Base-by-base conservation (phyloP, 2,888 invertebrate genomes). In the Dioctria linearis region DNA sequence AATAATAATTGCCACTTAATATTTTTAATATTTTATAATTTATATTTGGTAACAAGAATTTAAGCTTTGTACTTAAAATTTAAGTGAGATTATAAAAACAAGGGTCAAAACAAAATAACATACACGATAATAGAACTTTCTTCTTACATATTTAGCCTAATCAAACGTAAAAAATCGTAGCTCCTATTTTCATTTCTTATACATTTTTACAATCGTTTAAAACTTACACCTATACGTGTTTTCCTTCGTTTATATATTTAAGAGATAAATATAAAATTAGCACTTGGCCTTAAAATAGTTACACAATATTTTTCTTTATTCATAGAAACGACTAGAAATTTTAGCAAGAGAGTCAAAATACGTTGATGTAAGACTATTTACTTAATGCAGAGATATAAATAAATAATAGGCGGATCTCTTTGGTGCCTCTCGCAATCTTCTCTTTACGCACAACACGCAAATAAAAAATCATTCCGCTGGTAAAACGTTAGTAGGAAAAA, bases 11-110 rank as follows among this genome's bases (percentile, higher is more conserved):
- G 25, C 25, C 25, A 25, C 25, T 25, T 25, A 25, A 25, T 71
- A 40, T 37, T 71, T 71, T 71, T 9, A 71, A 54, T 71, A 54
- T 13, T 13, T 25, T 54, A 13, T 59, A 13, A 13, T 13, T 71
- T 71, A 39, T 71, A 71, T 71, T 71, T 71, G 71, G 71, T 71
- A 71, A 71, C 71, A 71, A 71, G 71, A 39, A 71, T 39, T 71
- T n/a, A 71, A 71, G 71, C 71, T 71, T 54, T 54, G 43, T 40
- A 71, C 51, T 39, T 40, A 71, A 54, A 37, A 40, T 71, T 49
- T 54, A 71, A 5, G 51, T 54, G 71, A 57, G 37, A 40, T 54
- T 40, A 40, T 51, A 54, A 54, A 71, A 71, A 71, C 37, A 71
- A 6, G 8, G n/a, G 46, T 69, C 37, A n/a, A 9, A 37, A 71